These are phyloP conservation scores for Pollenia griseotomentosa DNA, from an alignment of 2,888 invertebrate species.

Conservation along the genomic window DNA sequence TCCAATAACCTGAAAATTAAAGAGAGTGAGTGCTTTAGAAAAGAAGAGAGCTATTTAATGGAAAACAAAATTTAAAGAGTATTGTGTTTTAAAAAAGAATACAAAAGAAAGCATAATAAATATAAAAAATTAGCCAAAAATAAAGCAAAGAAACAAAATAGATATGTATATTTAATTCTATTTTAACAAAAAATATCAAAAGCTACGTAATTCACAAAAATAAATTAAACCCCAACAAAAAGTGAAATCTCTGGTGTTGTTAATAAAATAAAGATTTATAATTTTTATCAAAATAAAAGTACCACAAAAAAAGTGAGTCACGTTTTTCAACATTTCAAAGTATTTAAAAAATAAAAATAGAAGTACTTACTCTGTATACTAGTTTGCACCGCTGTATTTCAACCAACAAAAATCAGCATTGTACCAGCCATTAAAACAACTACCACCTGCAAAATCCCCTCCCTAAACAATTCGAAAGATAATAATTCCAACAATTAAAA, in stretches of 20 bases:
- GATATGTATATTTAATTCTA: constrained; percentile 33
- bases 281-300: constrained; percentile 4
- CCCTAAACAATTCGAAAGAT: constrained; percentile 26
- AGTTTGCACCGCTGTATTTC: constrained; percentile 58
- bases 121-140: constrained; percentile 46
- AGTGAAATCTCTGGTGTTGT: neutral
- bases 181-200: constrained; percentile 46
- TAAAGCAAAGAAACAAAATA: constrained; percentile 21
- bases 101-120: constrained; percentile 45
- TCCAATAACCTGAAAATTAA: neutral
- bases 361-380: constrained; percentile 54
- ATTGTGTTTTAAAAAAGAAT: constrained; percentile 25
- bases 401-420: constrained; percentile 6
- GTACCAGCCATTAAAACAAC: constrained; percentile 32
- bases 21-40: neutral
- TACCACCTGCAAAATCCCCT: constrained; percentile 47
- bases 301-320: constrained; percentile 64
- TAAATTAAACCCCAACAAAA: constrained; percentile 13
- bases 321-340: constrained; percentile 48
- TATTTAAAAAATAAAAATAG: constrained; percentile 3
- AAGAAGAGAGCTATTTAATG: neutral
- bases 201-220: constrained; percentile 40
- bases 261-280: constrained; percentile 1
- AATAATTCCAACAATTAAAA: constrained; percentile 15
- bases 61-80: neutral